Evolutionary conservation across 2,113 vertebrate species (phyloP).

Genomic region (Fregata magnificens): DNA sequence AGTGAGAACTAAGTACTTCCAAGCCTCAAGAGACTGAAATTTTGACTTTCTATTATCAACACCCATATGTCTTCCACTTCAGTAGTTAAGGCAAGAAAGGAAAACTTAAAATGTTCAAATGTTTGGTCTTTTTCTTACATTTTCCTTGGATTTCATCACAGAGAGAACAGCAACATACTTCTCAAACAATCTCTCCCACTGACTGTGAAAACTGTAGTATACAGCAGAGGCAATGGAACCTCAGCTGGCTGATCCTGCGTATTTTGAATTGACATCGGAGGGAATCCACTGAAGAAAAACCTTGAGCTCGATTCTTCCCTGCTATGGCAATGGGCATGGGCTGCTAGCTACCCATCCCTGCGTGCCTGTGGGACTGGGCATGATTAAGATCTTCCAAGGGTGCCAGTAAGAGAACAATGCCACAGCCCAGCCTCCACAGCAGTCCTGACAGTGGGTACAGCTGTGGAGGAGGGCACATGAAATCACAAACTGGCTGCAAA

Average conservation of each 20-base stretch:
- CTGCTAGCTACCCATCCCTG: neutral
- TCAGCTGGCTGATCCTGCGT: neutral
- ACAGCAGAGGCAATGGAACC: neutral
- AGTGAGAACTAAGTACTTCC: neutral
- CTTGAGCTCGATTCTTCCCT: neutral
- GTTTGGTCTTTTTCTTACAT: neutral
- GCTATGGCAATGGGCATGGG: neutral
- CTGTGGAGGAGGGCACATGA: neutral
- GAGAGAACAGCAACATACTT: neutral
- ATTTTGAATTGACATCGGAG: neutral
- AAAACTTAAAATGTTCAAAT: neutral
- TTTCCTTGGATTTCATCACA: neutral
- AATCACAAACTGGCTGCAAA: neutral
- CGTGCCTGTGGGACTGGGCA: neutral
- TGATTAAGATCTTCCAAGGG: neutral
- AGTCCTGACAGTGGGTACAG: neutral
- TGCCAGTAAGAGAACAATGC: neutral
- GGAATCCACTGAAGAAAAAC: neutral
- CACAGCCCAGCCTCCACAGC: neutral
- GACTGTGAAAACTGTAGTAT: neutral
- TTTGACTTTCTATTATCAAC: neutral
- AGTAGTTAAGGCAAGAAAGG: neutral
- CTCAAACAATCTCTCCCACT: neutral
- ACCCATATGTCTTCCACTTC: neutral
- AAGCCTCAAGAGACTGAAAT: neutral